phyloP scores from a whole-genome alignment of 2,797 vertebrate genomes.

The Helostoma temminkii region DNA sequence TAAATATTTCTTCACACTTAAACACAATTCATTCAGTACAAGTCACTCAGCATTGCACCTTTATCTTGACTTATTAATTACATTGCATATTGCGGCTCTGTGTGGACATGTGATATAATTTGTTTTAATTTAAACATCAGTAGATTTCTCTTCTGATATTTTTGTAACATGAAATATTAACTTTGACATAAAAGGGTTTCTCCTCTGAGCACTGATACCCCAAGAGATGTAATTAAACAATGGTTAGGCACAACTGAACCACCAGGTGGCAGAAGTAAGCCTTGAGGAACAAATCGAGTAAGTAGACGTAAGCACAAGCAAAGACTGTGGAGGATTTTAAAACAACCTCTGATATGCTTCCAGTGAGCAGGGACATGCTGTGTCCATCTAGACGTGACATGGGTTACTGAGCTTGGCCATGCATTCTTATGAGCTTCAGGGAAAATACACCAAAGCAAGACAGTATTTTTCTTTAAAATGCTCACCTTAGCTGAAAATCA shows the following conservation, averaged over 20 bases:
- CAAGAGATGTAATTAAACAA: constrained; percentile 77
- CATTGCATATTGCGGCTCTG: constrained; percentile 47
- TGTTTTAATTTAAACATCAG: constrained; percentile 76
- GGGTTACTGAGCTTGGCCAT: constrained; percentile 20
- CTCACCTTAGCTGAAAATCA: constrained; percentile 54
- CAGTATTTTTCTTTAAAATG: constrained; percentile 44
- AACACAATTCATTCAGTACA: constrained; percentile 20
- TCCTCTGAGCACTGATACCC: constrained; percentile 51
- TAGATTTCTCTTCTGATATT: constrained; percentile 64
- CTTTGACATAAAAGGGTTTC: constrained; percentile 75
- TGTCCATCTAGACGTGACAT: constrained; percentile 60
- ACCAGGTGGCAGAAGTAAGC: constrained; percentile 80
- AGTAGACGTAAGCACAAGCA: constrained; percentile 4
- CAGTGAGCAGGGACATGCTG: constrained; percentile 51
- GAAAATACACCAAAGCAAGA: constrained; percentile 4
- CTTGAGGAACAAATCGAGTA: constrained; percentile 18
- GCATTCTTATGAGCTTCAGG: constrained; percentile 43
- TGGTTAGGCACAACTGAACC: constrained; percentile 34
- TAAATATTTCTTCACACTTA: background rate
- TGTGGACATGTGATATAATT: constrained; percentile 65
- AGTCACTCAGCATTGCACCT: constrained; percentile 26
- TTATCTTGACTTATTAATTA: constrained; percentile 44
- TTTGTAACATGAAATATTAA: constrained; percentile 76
- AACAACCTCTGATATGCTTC: constrained; percentile 64
- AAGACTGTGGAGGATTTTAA: constrained; percentile 40